phyloP scores from a whole-genome alignment of 2,888 invertebrate species.

The Plusia festucae region DNA sequence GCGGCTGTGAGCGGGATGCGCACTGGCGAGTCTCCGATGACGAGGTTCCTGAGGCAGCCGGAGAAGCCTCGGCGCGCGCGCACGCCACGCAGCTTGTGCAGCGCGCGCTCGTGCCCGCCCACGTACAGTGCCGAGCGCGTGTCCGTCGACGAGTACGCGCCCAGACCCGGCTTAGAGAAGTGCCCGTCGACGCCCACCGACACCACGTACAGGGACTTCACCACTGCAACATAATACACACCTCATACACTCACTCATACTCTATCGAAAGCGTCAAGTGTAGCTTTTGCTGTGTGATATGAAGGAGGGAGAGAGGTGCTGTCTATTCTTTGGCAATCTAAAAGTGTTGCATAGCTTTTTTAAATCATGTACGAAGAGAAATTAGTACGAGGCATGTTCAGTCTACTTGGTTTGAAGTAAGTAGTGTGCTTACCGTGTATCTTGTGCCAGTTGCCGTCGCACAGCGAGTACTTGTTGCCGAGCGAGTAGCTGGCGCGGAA shows the following conservation, averaged over 20 bases:
- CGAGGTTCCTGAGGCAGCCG: constrained; percentile 93
- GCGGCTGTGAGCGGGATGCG: constrained; percentile 85
- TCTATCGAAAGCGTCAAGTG: no score
- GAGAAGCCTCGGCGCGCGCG: constrained; percentile 92
- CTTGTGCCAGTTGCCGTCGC: constrained; percentile 98
- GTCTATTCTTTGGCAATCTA: no score
- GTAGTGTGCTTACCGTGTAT: constrained; percentile 90
- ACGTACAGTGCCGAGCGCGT: constrained; percentile 96
- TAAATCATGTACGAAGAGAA: no score
- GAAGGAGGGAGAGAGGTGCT: no score
- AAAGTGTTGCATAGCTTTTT: no score
- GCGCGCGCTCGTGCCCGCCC: constrained; percentile 92
- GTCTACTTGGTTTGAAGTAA: no score
- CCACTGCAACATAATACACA: constrained; percentile 88
- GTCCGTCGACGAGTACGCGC: constrained; percentile 92
- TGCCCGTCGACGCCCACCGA: constrained; percentile 95
- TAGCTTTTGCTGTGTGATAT: no score
- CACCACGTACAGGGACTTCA: constrained; percentile 97
- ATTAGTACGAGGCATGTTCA: no score
- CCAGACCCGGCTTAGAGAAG: constrained; percentile 93
- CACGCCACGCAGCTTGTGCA: constrained; percentile 90
- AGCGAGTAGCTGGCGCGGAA: constrained; percentile 93
- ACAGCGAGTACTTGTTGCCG: constrained; percentile 92
- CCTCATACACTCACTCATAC: background rate
- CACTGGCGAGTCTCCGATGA: constrained; percentile 83